phyloP scores from a whole-genome alignment of 2,113 vertebrate species.

The Hemiscyllium ocellatum region DNA sequence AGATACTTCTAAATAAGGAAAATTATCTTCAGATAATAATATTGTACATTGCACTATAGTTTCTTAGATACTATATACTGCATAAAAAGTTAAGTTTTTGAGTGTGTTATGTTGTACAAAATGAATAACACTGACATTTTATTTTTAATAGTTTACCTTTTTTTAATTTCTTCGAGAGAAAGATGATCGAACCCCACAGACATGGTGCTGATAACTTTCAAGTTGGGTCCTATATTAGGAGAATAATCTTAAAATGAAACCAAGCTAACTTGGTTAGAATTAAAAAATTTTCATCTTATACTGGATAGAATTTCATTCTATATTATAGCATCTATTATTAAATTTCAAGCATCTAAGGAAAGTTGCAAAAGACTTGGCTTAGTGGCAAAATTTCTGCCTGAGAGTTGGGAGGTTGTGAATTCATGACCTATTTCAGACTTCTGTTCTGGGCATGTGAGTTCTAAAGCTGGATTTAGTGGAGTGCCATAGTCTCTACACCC shows the following conservation, averaged over 20 bases:
- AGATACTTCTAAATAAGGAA: neutral
- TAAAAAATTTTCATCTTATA: neutral
- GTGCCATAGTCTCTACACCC: neutral
- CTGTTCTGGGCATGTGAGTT: neutral
- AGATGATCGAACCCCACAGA: constrained; percentile 56
- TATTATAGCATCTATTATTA: neutral
- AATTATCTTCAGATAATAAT: neutral
- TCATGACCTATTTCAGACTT: neutral
- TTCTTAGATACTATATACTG: neutral
- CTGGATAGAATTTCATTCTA: neutral
- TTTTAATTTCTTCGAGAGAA: constrained; percentile 52
- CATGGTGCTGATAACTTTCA: constrained; percentile 62
- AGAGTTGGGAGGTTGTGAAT: neutral
- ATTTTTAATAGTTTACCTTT: constrained; percentile 47
- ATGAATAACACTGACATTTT: neutral
- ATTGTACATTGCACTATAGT: neutral
- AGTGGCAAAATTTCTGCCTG: neutral
- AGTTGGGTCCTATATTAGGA: constrained; percentile 48
- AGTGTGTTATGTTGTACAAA: neutral
- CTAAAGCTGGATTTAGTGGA: neutral
- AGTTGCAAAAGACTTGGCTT: neutral
- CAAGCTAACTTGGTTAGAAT: neutral
- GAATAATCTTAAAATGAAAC: constrained; percentile 15
- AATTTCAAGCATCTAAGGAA: neutral
- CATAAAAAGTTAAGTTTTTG: neutral